Base-by-base conservation (phyloP, 2,888 invertebrate genomes). In the Lycocerus yunnanus region DNA sequence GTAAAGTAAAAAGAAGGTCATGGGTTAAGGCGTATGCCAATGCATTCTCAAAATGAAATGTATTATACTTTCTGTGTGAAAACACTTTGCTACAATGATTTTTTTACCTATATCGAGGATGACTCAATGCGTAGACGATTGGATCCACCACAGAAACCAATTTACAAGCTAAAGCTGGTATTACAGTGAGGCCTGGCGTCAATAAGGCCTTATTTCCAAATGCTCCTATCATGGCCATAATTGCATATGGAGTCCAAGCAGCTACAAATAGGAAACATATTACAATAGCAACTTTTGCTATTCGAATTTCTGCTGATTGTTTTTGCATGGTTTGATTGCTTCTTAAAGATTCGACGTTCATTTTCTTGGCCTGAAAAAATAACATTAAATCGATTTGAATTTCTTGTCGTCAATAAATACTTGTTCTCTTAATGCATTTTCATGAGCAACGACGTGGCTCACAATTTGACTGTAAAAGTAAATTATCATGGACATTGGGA, bases 201-300 rank as follows among this genome's bases (percentile, higher is more conserved):
- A 94, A 87, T 1, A 94, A 85, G 68, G 89, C 88, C 84, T 91
- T 91, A 85, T 95, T 92, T 15, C 96, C 96, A 83, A 94, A 95
- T 2, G 94, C 93, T 2, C 95, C 95, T 79, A 93, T 95, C 72
- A 96, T 88, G 0, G 97, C 92, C 82, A 92, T 91, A 0, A 95
- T 91, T 0, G 95, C 96, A 83, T 97, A 97, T 0, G 97, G 97
- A 3, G 95, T 95, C 97, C 97, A 97, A 0, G 96, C 94, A 2
- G 94, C 91, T 15, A 97, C 92, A 85, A 93, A 96, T 3, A 96
- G 87, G 86, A 94, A 96, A 82, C 96, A 94, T 60, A 96, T 93
- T 0, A 96, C 94, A 61, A 97, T 94, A 2, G 95, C 95, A 10
- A 96, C 95, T 84, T 96, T 96, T 0, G 96, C 95, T 82, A 96